Base-by-base conservation (phyloP, 2,888 invertebrate genomes). In the Trissolcus brochymenae region DNA sequence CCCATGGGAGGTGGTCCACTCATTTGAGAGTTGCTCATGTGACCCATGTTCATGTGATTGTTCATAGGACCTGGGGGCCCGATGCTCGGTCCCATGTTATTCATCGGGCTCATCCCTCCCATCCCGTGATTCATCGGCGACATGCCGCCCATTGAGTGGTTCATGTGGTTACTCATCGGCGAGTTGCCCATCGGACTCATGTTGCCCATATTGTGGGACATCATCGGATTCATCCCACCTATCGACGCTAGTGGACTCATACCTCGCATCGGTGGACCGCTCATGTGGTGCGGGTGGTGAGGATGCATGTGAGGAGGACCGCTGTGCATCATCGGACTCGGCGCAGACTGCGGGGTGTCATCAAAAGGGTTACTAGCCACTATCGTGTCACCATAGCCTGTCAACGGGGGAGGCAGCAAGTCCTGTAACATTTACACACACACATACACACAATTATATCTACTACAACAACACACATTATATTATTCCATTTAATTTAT, bases 321-420 rank as follows among this genome's bases (percentile, higher is more conserved):
- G 74, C 90, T 90, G 89, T 91, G 90, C 89, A 91, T 89, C 60
- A 78, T 90, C 1, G 90, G 89, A 81, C 90, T 90, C 68, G 90
- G 90, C 80, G 90, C 87, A 81, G 90, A 88, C 55, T 90, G 90
- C 1, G 91, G 95, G 64, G 95, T 95, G 88, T 98, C 97, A 90
- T 98, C 97, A 89, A 98, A 98, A 46, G 97, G 97, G 90, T 98
- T 98, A 79, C 96, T 96, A 71, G 97, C 97, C 77, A 97, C 94
- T 86, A 98, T 96, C 74, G 97, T 97, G 87, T 97, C 97, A 43
- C 97, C 97, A 90, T 95, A 97, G 81, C 96, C 96, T 54, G 95
- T 94, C 84, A 96, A 91, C 1, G 94, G 93, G 25, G 96, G 96
- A 53, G 96, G 96, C 82, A 96, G 92, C 79, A 96, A 90, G 86